A percentile compares a stretch with the other conserved stretches of the same genome.
These are phyloP conservation scores for Bambusicola thoracicus DNA, from an alignment of 2,113 vertebrate species.

Conservation along the genomic window DNA sequence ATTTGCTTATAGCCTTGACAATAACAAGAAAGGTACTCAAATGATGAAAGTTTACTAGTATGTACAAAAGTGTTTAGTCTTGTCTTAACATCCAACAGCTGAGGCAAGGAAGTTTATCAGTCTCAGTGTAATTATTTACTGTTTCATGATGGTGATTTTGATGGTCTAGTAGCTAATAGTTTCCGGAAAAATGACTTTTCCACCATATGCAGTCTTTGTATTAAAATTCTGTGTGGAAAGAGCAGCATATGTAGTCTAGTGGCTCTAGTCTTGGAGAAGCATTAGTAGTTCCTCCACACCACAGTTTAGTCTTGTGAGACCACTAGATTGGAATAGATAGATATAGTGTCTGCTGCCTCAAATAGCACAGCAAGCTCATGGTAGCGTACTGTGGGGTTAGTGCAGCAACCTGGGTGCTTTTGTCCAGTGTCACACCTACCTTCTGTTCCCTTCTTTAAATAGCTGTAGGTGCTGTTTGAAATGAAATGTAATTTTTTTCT, in stretches of 20 bases:
- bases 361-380: background rate
- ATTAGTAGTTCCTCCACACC: background rate
- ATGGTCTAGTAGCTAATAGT: constrained; percentile 15
- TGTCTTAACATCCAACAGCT: constrained; percentile 37
- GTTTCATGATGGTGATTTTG: background rate
- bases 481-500: background rate
- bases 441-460: background rate
- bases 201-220: background rate
- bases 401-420: background rate
- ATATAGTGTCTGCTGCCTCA: background rate
- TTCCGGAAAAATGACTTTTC: background rate
- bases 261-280: background rate
- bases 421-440: background rate
- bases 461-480: background rate
- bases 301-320: background rate
- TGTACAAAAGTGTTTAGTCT: constrained; percentile 58
- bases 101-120: constrained; percentile 64
- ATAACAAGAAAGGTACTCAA: constrained; percentile 58
- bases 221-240: background rate
- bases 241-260: background rate
- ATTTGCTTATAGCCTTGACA: constrained; percentile 53
- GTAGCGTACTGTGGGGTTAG: background rate
- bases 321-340: fast-evolving
- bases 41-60: constrained; percentile 44
- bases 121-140: constrained; percentile 64